Conservation (phyloP, 2,113 vertebrate species). For the Paramormyrops kingsleyae region DNA sequence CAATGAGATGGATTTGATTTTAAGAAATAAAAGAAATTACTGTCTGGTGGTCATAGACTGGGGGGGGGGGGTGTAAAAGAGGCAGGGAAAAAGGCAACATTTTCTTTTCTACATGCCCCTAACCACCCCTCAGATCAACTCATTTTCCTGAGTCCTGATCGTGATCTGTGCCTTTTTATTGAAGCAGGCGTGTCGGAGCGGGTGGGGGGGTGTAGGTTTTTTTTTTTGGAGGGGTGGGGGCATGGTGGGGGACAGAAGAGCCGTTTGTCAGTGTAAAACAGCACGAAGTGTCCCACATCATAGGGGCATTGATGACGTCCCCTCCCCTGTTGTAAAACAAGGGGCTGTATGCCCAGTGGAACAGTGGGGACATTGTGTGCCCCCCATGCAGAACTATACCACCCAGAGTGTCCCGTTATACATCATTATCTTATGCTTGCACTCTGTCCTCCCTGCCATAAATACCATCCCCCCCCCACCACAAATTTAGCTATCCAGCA, state of each 20-base stretch:
- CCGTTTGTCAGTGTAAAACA: conserved; percentile 84
- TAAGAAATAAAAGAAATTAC: conserved; percentile 37
- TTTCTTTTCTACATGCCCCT: background rate
- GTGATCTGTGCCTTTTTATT: conserved; percentile 36
- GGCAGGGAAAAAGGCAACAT: conserved; percentile 22
- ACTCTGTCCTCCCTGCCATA: conserved; percentile 39
- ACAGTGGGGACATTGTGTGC: conserved; percentile 86
- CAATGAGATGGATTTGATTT: conserved; percentile 43
- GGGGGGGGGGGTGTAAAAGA: conserved; percentile 3
- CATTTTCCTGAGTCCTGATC: conserved; percentile 42
- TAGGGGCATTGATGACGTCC: conserved; percentile 77
- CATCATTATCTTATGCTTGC: conserved; percentile 57
- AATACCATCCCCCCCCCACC: conserved; percentile 4
- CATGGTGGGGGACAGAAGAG: conserved; percentile 64
- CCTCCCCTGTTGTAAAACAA: conserved; percentile 99
- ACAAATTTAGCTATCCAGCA: background rate
- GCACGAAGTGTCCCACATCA: conserved; percentile 85
- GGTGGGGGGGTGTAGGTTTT: background rate
- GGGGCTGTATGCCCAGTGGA: conserved; percentile 65
- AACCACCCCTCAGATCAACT: conserved; percentile 21
- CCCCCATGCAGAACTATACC: conserved; percentile 70
- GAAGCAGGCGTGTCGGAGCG: background rate
- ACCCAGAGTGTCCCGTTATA: conserved; percentile 84
- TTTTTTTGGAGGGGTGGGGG: background rate
- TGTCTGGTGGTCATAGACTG: background rate